A percentile compares a stretch with the other conserved stretches of the same genome.
Conservation (phyloP, 2,797 vertebrate species). For the Falco concolor region DNA sequence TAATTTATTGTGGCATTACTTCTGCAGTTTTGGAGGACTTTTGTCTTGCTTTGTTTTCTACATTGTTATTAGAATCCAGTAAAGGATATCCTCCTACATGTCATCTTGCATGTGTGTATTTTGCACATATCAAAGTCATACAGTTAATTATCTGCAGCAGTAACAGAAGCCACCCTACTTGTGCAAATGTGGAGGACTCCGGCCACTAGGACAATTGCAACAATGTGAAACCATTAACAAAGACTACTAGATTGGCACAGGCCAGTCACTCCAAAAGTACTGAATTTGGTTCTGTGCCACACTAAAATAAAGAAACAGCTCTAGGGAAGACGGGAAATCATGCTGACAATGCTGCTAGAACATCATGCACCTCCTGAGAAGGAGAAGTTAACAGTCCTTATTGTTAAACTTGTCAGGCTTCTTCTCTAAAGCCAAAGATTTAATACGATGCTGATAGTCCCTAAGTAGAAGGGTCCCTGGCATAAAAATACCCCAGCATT, state of each 20-base stretch:
- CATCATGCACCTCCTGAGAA: not conserved
- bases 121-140: not conserved
- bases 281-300: not conserved
- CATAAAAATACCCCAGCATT: not conserved
- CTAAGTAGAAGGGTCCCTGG: not conserved
- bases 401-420: not conserved
- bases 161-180: not conserved
- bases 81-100: not conserved
- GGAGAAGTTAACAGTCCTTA: not conserved
- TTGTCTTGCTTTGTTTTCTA: not conserved
- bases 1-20: not conserved
- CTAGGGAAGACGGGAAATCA: constrained; percentile 10
- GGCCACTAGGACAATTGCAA: not conserved
- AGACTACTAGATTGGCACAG: constrained; percentile 13
- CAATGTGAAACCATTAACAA: not conserved
- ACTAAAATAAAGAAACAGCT: not conserved
- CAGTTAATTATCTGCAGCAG: not conserved
- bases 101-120: not conserved
- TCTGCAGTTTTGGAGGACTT: not conserved
- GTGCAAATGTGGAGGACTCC: not conserved
- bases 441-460: not conserved
- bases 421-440: not conserved
- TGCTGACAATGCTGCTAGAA: not conserved
- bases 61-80: not conserved
- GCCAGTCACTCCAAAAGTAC: not conserved